phyloP scores from a whole-genome alignment of 2,797 vertebrate species.

The Corythornis leucogaster region DNA sequence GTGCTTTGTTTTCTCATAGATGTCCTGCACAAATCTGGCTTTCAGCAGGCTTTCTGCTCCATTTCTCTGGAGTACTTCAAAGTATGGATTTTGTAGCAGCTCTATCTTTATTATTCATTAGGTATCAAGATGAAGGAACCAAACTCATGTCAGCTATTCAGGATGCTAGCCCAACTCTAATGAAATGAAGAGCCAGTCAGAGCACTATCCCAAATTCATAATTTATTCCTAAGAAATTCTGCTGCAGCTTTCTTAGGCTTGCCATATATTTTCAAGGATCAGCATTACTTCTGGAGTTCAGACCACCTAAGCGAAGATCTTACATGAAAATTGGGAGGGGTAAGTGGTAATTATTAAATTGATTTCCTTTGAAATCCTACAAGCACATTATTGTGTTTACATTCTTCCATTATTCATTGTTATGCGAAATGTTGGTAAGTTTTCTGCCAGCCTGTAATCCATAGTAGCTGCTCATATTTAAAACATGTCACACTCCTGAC shows the following conservation, averaged over 20 bases:
- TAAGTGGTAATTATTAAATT: conserved; percentile 2
- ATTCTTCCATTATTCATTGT: conserved; percentile 35
- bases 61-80: background rate
- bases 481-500: conserved; percentile 48
- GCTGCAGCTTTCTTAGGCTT: conserved; percentile 17
- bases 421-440: conserved; percentile 16
- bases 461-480: conserved; percentile 56
- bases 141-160: background rate
- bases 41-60: background rate
- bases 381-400: background rate
- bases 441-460: conserved; percentile 26
- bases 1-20: background rate
- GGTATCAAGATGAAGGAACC: background rate
- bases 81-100: background rate
- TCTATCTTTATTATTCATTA: background rate
- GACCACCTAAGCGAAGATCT: background rate
- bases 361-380: background rate
- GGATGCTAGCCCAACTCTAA: background rate
- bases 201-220: background rate
- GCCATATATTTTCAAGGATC: conserved; percentile 39
- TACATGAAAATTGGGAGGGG: background rate
- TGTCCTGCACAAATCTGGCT: background rate
- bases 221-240: conserved; percentile 49
- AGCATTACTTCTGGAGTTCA: conserved; percentile 9
- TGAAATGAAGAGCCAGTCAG: background rate